Conservation (phyloP, 2,797 vertebrate genomes). For the Alosa sapidissima region DNA sequence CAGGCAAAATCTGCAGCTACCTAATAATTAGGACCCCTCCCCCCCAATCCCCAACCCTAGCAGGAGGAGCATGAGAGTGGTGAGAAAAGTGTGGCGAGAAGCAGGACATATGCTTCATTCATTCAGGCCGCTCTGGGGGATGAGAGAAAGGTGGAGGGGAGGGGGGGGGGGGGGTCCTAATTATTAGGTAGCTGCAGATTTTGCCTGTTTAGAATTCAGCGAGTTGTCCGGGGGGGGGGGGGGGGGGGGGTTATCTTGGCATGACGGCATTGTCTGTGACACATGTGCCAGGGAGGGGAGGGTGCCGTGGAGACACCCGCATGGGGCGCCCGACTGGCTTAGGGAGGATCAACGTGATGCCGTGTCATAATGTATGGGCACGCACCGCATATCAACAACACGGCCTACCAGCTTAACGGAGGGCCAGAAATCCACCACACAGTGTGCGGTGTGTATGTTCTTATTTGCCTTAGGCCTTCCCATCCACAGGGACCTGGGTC, state of each 20-base stretch:
- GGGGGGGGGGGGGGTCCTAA: background rate
- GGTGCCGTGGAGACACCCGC: background rate
- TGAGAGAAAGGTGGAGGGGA: background rate
- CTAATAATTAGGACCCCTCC: background rate
- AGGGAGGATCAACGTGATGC: background rate
- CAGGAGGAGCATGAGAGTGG: background rate
- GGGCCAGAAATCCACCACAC: no score
- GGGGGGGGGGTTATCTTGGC: no score
- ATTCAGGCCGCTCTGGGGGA: background rate
- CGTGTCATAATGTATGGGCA: background rate
- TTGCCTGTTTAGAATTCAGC: background rate
- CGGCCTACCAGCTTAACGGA: no score
- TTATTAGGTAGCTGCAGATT: background rate
- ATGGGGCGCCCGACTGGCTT: background rate
- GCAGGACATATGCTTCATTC: background rate
- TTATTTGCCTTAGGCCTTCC: background rate
- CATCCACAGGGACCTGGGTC: background rate
- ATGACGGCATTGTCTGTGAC: background rate
- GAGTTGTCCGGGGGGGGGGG: background rate
- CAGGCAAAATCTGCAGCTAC: background rate
- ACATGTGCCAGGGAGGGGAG: background rate
- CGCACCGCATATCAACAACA: background rate
- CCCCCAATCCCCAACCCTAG: background rate
- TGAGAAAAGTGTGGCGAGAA: background rate
- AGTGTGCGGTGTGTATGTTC: background rate